Evolutionary conservation across 2,888 invertebrate species (phyloP).

Genomic region (Harpalus rufipes): DNA sequence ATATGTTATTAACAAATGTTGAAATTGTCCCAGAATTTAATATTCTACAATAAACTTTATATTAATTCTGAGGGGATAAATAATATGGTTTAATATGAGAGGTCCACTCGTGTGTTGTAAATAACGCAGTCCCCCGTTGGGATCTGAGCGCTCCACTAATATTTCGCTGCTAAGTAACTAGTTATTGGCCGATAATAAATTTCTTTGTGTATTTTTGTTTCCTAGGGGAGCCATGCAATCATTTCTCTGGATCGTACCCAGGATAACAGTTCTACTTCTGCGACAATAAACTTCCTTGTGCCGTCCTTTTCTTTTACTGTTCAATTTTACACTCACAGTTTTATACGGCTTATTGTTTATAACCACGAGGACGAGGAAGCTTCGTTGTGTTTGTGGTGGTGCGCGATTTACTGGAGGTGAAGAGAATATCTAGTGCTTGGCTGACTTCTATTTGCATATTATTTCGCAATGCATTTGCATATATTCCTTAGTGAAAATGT

Average conservation of each 20-base stretch:
- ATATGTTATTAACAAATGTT: background rate
- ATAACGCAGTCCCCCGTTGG: background rate
- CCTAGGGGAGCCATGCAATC: conserved; percentile 36
- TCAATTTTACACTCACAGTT: conserved; percentile 52
- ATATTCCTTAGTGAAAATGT: conserved; percentile 22
- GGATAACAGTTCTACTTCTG: conserved; percentile 41
- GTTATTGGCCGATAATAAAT: conserved; percentile 51
- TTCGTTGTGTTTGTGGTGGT: background rate
- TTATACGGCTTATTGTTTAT: conserved; percentile 47
- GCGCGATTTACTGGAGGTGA: background rate
- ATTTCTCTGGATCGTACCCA: conserved; percentile 45
- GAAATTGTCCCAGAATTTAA: background rate
- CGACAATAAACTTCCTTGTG: conserved; percentile 46
- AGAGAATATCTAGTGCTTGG: conserved; percentile 6
- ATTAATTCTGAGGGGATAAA: background rate
- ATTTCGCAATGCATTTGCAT: conserved; percentile 26
- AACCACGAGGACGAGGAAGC: background rate
- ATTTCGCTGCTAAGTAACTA: conserved; percentile 47
- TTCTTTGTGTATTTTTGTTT: conserved; percentile 50
- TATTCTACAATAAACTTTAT: background rate
- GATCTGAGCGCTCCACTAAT: conserved; percentile 1
- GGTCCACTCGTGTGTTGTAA: conserved; percentile 1
- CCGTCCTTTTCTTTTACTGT: conserved; percentile 50
- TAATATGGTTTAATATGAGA: conserved; percentile 6
- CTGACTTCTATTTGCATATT: conserved; percentile 45